Percentiles rank a stretch among this genome's conserved stretches.
These are phyloP conservation scores for Bergia sp. DNA, from an alignment of 92 coral and sea anemone genomes.

Conservation along the genomic window DNA sequence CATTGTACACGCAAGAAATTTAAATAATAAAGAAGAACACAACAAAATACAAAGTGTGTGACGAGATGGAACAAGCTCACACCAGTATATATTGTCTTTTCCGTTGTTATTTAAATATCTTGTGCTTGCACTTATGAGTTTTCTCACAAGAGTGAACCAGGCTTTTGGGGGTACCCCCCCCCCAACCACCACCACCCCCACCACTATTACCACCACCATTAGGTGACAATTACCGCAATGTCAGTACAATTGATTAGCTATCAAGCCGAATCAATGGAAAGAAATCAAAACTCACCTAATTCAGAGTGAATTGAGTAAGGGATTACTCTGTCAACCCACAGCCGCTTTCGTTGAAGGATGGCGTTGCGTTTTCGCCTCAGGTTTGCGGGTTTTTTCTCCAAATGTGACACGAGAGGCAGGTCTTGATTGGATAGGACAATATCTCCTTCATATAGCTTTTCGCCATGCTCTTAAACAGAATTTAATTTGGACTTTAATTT, in stretches of 20 bases:
- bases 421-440: background rate
- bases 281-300: slow-evolving; percentile 2
- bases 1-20: too few relatives aligned
- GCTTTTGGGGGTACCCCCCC: too few relatives aligned
- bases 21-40: too few relatives aligned
- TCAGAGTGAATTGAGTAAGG: slow-evolving; percentile 25
- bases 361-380: slow-evolving; percentile 30
- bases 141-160: too few relatives aligned
- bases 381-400: slow-evolving; percentile 20
- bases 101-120: too few relatives aligned
- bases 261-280: background rate
- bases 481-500: background rate
- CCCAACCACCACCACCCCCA: too few relatives aligned
- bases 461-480: slow-evolving; percentile 18
- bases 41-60: too few relatives aligned
- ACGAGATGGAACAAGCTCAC: too few relatives aligned
- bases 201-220: too few relatives aligned
- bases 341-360: slow-evolving; percentile 21
- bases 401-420: slow-evolving; percentile 31
- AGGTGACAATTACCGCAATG: too few relatives aligned
- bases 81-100: too few relatives aligned
- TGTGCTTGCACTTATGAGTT: too few relatives aligned
- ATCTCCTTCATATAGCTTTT: slow-evolving; percentile 26
- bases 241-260: background rate
- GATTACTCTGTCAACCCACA: slow-evolving; percentile 30